Evolutionary conservation across 2,797 vertebrate species (phyloP).

Genomic region (Melanotaenia trifasciata): DNA sequence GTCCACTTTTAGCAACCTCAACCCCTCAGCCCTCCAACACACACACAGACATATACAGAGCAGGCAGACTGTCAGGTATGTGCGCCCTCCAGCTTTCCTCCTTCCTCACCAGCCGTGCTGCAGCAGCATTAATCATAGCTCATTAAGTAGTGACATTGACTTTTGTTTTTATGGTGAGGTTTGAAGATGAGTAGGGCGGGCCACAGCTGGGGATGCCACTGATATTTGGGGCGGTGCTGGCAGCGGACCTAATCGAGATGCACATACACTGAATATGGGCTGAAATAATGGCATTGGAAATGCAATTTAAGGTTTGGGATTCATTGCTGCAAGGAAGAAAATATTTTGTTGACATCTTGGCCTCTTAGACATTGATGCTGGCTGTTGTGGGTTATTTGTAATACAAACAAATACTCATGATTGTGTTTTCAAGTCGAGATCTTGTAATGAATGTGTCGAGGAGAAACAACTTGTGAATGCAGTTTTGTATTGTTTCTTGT

Average conservation of each 20-base stretch:
- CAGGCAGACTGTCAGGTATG: conserved; percentile 61
- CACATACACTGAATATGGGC: background rate
- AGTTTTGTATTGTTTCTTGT: conserved; percentile 7
- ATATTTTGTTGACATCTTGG: background rate
- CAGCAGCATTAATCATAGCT: conserved; percentile 72
- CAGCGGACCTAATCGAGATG: background rate
- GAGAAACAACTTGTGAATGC: background rate
- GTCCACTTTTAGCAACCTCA: conserved; percentile 81
- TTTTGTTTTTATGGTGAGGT: conserved; percentile 60
- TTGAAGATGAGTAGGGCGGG: conserved; percentile 16
- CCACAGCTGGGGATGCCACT: conserved; percentile 9
- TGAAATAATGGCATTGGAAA: background rate
- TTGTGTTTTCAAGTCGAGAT: background rate
- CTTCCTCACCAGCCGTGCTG: conserved; percentile 23
- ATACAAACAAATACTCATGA: background rate
- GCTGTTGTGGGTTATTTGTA: background rate
- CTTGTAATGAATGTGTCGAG: background rate
- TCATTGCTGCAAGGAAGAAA: background rate
- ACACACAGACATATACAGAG: conserved; percentile 31
- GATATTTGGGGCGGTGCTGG: conserved; percentile 51
- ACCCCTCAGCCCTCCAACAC: conserved; percentile 42
- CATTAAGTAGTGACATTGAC: conserved; percentile 68
- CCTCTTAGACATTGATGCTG: background rate
- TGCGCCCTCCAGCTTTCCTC: conserved; percentile 26
- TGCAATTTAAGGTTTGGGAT: background rate